These are phyloP conservation scores for Chlamydotis undulata DNA, from an alignment of 2,113 vertebrate species.

Conservation along the genomic window DNA sequence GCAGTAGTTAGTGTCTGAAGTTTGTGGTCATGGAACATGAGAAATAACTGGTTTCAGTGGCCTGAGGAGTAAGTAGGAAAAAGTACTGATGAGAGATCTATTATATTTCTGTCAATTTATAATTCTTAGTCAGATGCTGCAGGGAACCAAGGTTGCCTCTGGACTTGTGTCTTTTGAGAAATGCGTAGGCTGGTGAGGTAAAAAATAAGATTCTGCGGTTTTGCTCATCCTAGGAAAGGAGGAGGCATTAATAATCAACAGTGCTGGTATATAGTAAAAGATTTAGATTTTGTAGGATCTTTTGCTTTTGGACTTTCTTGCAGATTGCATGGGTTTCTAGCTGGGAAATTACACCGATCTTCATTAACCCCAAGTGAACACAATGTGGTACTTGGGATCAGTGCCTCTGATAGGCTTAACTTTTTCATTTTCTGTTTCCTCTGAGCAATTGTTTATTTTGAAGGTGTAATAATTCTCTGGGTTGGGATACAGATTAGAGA, in stretches of 20 bases:
- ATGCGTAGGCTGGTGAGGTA: neutral
- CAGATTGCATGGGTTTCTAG: neutral
- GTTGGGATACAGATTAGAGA: neutral
- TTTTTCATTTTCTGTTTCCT: neutral
- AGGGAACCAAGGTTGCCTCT: neutral
- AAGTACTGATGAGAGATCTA: neutral
- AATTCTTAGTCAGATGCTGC: neutral
- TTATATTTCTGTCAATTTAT: neutral
- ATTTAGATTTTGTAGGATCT: neutral
- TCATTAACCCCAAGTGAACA: neutral
- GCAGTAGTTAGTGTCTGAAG: neutral
- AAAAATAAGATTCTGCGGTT: neutral
- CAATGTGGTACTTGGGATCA: neutral
- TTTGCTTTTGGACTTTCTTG: neutral
- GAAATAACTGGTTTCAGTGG: neutral
- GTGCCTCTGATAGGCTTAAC: neutral
- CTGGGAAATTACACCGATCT: neutral
- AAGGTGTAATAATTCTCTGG: neutral
- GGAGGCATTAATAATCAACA: neutral
- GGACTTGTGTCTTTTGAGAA: constrained; percentile 9
- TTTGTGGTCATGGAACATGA: neutral
- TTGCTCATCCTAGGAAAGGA: neutral
- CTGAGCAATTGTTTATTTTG: neutral
- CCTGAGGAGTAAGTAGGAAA: neutral
- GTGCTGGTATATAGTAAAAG: neutral